Percentiles rank a stretch among this genome's conserved stretches.
These are phyloP conservation scores for Megastigmus dorsalis DNA, from an alignment of 2,888 invertebrate species.

Conservation along the genomic window DNA sequence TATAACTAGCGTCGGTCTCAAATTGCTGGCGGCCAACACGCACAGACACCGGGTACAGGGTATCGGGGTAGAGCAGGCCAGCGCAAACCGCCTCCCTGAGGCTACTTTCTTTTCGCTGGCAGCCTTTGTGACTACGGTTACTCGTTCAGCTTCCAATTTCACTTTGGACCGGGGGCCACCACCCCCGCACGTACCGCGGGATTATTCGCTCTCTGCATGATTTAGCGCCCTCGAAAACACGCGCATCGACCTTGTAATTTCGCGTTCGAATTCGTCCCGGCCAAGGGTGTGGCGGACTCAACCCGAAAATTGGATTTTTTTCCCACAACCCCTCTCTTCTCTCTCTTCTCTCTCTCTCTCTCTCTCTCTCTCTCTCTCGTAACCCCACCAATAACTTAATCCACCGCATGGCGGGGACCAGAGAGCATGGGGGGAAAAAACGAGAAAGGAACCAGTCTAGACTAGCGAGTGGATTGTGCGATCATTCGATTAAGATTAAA, in stretches of 20 bases:
- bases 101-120: conserved; percentile 27
- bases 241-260: conserved; percentile 28
- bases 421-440: neutral
- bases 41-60: too few species aligned
- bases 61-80: too few species aligned
- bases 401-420: neutral
- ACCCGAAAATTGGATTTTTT: conserved; percentile 55
- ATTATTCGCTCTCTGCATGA: conserved; percentile 56
- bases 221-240: conserved; percentile 32
- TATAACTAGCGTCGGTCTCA: neutral
- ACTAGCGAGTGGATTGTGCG: neutral
- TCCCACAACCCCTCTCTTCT: too few species aligned
- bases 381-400: conserved; percentile 17
- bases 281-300: too few species aligned
- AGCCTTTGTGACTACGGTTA: conserved; percentile 58
- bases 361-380: neutral
- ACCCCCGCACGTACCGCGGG: conserved; percentile 21
- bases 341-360: neutral
- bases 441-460: too few species aligned
- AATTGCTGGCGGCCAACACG: neutral
- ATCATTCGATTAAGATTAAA: conserved; percentile 1
- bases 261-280: conserved; percentile 37
- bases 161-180: conserved; percentile 51
- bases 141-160: conserved; percentile 60
- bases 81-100: too few species aligned